phyloP scores from a whole-genome alignment of 2,113 vertebrate genomes.

The Ia io region DNA sequence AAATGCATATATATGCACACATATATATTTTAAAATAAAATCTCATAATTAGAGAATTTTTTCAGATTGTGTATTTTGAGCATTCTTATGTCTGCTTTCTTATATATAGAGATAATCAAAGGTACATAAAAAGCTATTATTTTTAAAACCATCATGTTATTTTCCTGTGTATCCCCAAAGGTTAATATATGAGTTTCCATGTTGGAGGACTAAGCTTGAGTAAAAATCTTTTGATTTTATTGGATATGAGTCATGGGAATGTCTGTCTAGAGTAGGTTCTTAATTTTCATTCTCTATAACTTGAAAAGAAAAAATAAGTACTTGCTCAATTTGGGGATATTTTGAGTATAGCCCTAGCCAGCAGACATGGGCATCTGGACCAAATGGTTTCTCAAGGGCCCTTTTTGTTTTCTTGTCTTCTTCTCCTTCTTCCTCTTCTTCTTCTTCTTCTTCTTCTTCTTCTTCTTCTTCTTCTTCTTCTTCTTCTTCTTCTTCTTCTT shows the following conservation, averaged over 20 bases:
- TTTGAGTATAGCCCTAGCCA: not conserved
- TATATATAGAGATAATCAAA: not conserved
- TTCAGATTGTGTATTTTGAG: not conserved
- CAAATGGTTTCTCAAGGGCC: not conserved
- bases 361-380: not conserved
- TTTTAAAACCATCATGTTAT: not conserved
- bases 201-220: not conserved
- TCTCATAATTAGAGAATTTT: not conserved
- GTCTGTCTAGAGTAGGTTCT: not conserved
- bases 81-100: not conserved
- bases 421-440: too few species aligned
- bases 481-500: too few species aligned
- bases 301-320: not conserved
- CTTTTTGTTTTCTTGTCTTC: not conserved
- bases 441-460: too few species aligned
- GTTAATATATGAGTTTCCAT: not conserved
- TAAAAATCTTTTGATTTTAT: constrained; percentile 12
- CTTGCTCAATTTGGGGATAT: not conserved
- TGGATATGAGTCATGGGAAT: not conserved
- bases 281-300: not conserved
- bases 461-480: too few species aligned
- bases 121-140: not conserved
- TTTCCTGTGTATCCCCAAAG: not conserved
- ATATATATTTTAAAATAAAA: not conserved
- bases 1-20: not conserved